Conservation (phyloP, 1,140 invertebrate genomes). For the Habropoda laboriosa region DNA sequence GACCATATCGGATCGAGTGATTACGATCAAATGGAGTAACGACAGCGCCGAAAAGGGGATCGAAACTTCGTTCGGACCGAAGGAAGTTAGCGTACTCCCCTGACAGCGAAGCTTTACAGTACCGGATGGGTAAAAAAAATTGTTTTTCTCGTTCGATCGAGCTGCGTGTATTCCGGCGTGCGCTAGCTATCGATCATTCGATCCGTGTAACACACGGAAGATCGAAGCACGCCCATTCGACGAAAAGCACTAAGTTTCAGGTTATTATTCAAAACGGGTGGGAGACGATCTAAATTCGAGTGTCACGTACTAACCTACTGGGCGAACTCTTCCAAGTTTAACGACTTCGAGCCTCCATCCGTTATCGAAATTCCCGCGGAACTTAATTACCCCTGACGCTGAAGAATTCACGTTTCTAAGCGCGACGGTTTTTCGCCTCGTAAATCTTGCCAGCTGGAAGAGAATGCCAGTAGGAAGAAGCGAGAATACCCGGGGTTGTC, state of each 20-base stretch:
- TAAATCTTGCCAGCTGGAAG: constrained; percentile 48
- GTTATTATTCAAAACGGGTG: constrained; percentile 47
- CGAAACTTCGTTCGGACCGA: constrained; percentile 55
- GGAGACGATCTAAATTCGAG: constrained; percentile 47
- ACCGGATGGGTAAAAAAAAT: constrained; percentile 22
- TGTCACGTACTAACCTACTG: constrained; percentile 20
- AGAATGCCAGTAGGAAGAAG: too few relatives aligned
- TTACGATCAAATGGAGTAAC: constrained; percentile 52
- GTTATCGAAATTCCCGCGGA: constrained; percentile 46
- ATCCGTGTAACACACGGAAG: background rate
- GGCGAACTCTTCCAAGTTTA: constrained; percentile 43
- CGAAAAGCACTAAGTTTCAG: background rate
- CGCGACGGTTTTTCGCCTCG: constrained; percentile 34
- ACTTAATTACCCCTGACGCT: constrained; percentile 61
- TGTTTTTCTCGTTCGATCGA: constrained; percentile 14
- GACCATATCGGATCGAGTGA: constrained; percentile 45
- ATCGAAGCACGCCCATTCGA: background rate
- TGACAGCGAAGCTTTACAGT: background rate
- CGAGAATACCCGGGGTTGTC: background rate
- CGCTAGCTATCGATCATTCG: background rate
- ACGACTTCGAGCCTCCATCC: constrained; percentile 52
- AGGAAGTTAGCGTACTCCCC: constrained; percentile 49
- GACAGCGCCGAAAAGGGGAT: constrained; percentile 47
- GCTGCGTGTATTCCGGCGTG: background rate
- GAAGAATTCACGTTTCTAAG: constrained; percentile 42